Evolutionary conservation across 2,797 vertebrate species (phyloP), one percentile per base, ranked within the genome.

Genomic region (Philypnodon macrostomus): DNA sequence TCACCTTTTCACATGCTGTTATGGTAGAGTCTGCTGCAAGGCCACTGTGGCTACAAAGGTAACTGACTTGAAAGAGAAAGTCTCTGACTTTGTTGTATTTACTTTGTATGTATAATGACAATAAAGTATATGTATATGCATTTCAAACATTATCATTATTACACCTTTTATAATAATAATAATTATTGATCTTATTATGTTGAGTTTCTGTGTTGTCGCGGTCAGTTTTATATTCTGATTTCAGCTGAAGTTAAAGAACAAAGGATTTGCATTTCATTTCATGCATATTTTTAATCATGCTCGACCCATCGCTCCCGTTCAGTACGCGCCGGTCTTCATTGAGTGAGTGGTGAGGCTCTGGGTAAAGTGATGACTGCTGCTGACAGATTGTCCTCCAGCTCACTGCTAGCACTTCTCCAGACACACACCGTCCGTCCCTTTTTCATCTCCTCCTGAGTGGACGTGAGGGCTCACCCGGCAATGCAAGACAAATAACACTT

Each of bases 281-380:
- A 73, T 80, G 77, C 67, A 48, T 76, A 72, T 83, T 87, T 86
- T 85, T 83, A 86, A 87, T 85, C 84, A 78, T 55, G 58, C 71
- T 61, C 63, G 55, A 63, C 73, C 73, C 74, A 58, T 56, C 37
- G 33, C 54, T 76, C 73, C 79, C 77, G 72, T 84, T 81, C 69
- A 68, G 72, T 72, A 52, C 56, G 61, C 62, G 58, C 63, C 60
- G 69, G 29, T 67, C 75, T 70, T 85, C 77, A 75, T 67, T 54
- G 77, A 80, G 72, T 79, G 80, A 82, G 81, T 81, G 80, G 64
- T 59, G 73, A 54, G 48, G 71, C 70, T 73, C 75, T 56, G 68
- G 14, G 81, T 72, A 80, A 86, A 85, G 78, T 84, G 85, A 85
- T 87, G 85, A 85, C 77, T 80, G 75, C 70, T 40, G 58, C 59